These are phyloP conservation scores for Erpornis zantholeuca DNA, from an alignment of 2,113 vertebrate genomes.

Conservation along the genomic window DNA sequence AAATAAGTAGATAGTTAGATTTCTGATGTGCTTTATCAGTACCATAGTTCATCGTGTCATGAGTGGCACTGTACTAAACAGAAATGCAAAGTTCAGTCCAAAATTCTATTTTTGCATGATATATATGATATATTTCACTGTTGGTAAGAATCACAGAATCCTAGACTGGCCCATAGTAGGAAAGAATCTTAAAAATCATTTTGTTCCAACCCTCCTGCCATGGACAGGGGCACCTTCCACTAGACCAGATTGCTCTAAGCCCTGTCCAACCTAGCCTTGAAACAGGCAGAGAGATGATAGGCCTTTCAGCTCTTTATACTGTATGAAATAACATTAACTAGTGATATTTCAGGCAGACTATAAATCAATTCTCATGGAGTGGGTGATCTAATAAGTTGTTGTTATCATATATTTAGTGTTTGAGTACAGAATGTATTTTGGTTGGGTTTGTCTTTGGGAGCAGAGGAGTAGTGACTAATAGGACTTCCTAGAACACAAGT, in stretches of 20 bases:
- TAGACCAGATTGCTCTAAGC: background rate
- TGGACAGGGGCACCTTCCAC: background rate
- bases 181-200: background rate
- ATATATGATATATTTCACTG: background rate
- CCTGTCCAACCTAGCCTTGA: background rate
- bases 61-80: background rate
- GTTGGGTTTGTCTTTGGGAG: background rate
- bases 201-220: background rate
- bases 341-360: background rate
- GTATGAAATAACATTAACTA: background rate
- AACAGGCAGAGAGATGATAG: background rate
- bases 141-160: background rate
- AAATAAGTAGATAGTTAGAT: background rate
- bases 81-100: background rate
- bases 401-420: background rate
- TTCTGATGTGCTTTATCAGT: background rate
- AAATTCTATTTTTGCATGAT: background rate
- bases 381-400: background rate
- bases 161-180: background rate
- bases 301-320: background rate
- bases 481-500: background rate
- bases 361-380: background rate
- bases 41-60: background rate
- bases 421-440: background rate
- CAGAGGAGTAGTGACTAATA: background rate